Evolutionary conservation across 1,140 invertebrate species (phyloP), one percentile per base, ranked within the genome.

Genomic region (Mya arenaria): DNA sequence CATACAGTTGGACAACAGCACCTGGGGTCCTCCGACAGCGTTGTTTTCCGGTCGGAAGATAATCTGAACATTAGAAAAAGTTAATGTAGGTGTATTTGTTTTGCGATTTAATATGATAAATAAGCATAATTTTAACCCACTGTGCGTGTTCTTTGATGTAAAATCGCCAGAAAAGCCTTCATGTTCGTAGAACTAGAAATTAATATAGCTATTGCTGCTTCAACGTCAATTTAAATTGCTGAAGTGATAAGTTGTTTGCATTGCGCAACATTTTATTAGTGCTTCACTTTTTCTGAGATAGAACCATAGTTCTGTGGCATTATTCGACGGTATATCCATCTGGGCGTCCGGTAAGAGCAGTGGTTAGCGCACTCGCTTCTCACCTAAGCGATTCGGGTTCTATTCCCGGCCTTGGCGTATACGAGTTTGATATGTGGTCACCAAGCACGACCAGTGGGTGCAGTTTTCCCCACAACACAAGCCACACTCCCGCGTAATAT

Each of bases 1-100:
- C 62, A 69, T 80, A 34, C 77, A 80, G 66, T 80, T 80, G 1
- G 77, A 80, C 23, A 80, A 39, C 1, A 80, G 30, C 6, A 80
- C 39, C 25, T 80, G 65, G n/a, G n/a, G n/a, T 30, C 44, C 68
- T 25, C 41, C 41, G 2, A 19, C 15, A 17, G 39, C 74, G 5
- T 6, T 17, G 6, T 15, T 28, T 17, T 68, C 39, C 1, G 48
- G 52, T 19, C 34, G 28, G 56, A 25, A 75, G 3, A 75, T 41
- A 10, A 75, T 30, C 72, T 75, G 37, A 15, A 63, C 25, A 73
- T 34, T 34, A 48, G 0, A 3, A 52, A 48, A 52, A 4, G 48
- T 17, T 1, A 23, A 52, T 4, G 17, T n/a, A 52, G 48, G 25
- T 52, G 19, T n/a, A 52, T 19, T 19, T 19, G 10, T 44, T 44